Evolutionary conservation across 2,113 vertebrate genomes (phyloP), one percentile per base, ranked within the genome.

Genomic region (Phylloscopus trochiloides): DNA sequence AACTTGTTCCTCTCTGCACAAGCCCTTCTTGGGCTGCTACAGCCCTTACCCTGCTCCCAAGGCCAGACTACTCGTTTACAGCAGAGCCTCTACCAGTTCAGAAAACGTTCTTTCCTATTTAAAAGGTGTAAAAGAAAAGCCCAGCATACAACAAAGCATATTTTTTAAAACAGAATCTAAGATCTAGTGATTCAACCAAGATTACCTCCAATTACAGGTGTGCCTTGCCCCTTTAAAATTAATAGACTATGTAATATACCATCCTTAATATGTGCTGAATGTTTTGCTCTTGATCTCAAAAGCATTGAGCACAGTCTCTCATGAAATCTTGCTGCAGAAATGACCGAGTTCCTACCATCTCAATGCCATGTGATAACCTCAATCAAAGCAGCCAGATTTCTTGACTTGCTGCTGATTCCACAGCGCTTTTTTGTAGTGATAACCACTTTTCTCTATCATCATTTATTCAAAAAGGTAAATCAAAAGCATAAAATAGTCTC

Each of bases 391-490:
- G 72, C 68, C 24, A 72, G 68, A 77, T 75, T 40, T 92, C 89
- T 94, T 92, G 61, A 91, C 61, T 92, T 91, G 65, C 86, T 94
- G 80, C 86, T 95, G 94, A 95, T 94, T 92, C 94, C 61, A 71
- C 73, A 94, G 83, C 52, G 38, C 26, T 40, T 92, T 92, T 94
- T 80, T 38, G 38, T 31, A 87, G 68, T 31, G 45, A 26, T 82
- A 91, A 87, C 40, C 66, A 82, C 73, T 95, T 97, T 94, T 92
- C 79, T 85, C 94, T 95, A 14, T 91, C 94, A 96, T 94, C 57
- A 87, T 95, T 97, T 96, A 96, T 97, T 96, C 91, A 91, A 62
- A 96, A 95, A 96, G 77, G 70, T 95, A 88, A 96, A 96, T 96
- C 87, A 95, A 96, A 97, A 91, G 84, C 77, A 82, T 89, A 57